Conservation (phyloP, 2,113 vertebrate genomes). For the Hypocryptadius cinnamomeus region DNA sequence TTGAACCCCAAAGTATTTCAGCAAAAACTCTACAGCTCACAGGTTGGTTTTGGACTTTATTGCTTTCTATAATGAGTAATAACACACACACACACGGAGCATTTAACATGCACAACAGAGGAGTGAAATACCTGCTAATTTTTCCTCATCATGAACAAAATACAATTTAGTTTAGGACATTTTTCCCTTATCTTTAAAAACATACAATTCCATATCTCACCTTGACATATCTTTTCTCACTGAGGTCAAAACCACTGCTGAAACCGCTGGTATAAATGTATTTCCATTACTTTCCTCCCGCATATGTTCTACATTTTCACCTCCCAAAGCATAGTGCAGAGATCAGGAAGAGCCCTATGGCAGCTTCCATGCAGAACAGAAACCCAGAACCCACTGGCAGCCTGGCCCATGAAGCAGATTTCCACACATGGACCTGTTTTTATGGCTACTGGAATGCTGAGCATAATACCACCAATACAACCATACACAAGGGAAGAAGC, state of each 20-base stretch:
- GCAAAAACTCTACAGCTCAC: neutral
- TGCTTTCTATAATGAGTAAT: neutral
- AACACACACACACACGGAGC: neutral
- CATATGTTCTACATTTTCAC: neutral
- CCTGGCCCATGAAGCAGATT: neutral
- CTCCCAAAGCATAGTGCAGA: neutral
- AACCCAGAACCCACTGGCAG: neutral
- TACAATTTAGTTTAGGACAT: neutral
- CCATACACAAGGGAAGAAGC: neutral
- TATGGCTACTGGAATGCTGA: neutral
- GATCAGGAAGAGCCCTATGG: neutral
- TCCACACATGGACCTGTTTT: neutral
- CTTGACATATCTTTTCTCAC: neutral
- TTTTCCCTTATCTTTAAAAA: neutral
- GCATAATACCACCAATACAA: neutral
- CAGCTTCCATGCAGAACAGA: neutral
- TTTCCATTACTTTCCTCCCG: neutral
- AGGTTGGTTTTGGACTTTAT: neutral
- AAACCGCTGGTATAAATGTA: neutral
- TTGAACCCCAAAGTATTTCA: neutral
- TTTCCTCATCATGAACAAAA: neutral
- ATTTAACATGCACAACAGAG: neutral
- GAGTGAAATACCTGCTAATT: neutral
- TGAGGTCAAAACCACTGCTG: neutral
- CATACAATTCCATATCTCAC: neutral